Evolutionary conservation across 2,797 vertebrate genomes (phyloP).

Genomic region (Bovichtus variegatus): DNA sequence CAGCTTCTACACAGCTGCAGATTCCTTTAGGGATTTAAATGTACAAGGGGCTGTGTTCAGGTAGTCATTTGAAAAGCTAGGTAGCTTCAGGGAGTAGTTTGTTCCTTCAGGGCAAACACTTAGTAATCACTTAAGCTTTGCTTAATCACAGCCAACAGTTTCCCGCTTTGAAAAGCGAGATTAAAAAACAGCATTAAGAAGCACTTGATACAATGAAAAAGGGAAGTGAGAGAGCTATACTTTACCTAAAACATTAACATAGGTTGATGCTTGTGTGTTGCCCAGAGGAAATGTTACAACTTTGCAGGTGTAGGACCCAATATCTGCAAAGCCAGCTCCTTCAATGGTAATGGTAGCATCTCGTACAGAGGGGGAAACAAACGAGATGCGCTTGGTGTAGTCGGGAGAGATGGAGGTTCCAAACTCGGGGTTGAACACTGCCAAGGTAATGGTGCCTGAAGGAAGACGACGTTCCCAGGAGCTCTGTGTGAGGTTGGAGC

Average conservation of each 20-base stretch:
- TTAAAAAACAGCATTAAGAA: slow-evolving; percentile 31
- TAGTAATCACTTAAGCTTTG: slow-evolving; percentile 42
- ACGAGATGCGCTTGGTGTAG: slow-evolving; percentile 90
- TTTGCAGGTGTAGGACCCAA: slow-evolving; percentile 95
- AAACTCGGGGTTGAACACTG: slow-evolving; percentile 92
- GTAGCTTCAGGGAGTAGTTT: slow-evolving; percentile 36
- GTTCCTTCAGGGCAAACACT: slow-evolving; percentile 49
- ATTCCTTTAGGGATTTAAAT: slow-evolving; percentile 52
- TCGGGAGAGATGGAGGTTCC: slow-evolving; percentile 91
- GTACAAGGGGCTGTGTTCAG: slow-evolving; percentile 41
- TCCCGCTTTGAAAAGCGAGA: slow-evolving; percentile 31
- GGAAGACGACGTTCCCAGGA: slow-evolving; percentile 93
- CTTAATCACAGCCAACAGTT: slow-evolving; percentile 46
- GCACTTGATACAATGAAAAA: slow-evolving; percentile 17
- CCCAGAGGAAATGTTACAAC: slow-evolving; percentile 96
- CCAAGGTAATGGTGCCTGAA: slow-evolving; percentile 89
- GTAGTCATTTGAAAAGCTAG: slow-evolving; percentile 48
- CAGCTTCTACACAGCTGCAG: slow-evolving; percentile 30
- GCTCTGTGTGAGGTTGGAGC: slow-evolving; percentile 93
- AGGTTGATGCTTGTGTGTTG: slow-evolving; percentile 91
- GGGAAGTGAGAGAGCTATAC: slow-evolving; percentile 52
- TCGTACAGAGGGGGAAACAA: slow-evolving; percentile 90
- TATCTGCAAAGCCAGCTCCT: slow-evolving; percentile 91
- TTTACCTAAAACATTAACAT: slow-evolving; percentile 92
- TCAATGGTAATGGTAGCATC: slow-evolving; percentile 93